Conservation (phyloP, 2,797 vertebrate species). For the Morelia viridis region DNA sequence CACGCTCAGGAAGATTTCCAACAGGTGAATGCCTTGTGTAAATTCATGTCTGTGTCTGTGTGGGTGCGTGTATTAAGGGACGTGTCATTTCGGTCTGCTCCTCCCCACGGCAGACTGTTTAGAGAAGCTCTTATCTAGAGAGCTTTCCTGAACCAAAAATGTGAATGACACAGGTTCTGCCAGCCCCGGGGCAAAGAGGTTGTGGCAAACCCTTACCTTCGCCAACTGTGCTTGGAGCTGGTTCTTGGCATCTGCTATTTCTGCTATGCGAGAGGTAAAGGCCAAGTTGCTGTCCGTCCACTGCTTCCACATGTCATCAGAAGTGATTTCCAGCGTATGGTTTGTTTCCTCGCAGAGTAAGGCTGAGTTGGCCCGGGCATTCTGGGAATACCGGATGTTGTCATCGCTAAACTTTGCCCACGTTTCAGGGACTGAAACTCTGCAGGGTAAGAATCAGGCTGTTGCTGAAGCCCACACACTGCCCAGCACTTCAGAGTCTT, state of each 20-base stretch:
- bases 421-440: conserved; percentile 60
- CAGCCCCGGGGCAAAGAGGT: not conserved
- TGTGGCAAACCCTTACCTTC: conserved; percentile 53
- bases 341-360: conserved; percentile 67
- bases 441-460: conserved; percentile 19
- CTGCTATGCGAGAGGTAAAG: conserved; percentile 57
- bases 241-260: conserved; percentile 69
- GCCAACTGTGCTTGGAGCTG: conserved; percentile 69
- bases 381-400: conserved; percentile 71
- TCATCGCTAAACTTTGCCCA: conserved; percentile 71
- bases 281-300: conserved; percentile 70
- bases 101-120: not conserved
- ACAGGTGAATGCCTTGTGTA: not conserved
- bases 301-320: conserved; percentile 71
- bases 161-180: not conserved
- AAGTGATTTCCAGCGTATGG: conserved; percentile 51
- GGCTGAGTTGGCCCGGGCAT: conserved; percentile 65
- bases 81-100: not conserved
- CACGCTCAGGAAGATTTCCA: not conserved
- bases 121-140: not conserved
- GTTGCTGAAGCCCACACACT: not conserved
- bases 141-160: not conserved
- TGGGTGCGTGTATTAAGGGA: too few species aligned
- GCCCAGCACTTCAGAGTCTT: not conserved
- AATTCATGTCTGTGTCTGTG: not conserved